Conservation (phyloP, 2,113 vertebrate species). For the Rhynchomys soricoides region DNA sequence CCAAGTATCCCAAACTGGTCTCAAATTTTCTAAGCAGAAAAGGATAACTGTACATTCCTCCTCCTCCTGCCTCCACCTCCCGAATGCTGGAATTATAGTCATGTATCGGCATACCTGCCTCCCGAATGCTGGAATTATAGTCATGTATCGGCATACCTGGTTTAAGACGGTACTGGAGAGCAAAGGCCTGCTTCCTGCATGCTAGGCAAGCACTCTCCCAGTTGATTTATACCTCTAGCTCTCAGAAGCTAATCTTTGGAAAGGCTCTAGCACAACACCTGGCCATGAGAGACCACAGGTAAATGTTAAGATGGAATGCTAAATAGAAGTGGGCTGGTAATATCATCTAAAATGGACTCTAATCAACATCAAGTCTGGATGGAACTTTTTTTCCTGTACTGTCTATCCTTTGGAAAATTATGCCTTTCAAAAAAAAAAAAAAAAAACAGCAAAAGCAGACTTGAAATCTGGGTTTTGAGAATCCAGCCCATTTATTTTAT, state of each 20-base stretch:
- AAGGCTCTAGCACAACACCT: not conserved
- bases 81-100: too few species aligned
- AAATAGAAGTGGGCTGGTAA: not conserved
- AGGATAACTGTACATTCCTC: not conserved
- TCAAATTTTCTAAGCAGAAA: not conserved
- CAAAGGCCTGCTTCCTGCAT: not conserved
- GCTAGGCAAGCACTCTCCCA: not conserved
- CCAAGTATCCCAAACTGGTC: not conserved
- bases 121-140: too few species aligned
- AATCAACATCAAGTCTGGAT: not conserved
- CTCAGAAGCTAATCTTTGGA: slow-evolving; percentile 21
- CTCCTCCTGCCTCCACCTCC: not conserved
- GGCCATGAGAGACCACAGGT: not conserved
- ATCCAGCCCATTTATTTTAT: slow-evolving; percentile 2
- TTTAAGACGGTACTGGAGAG: not conserved
- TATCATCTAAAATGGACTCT: not conserved
- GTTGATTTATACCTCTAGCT: not conserved
- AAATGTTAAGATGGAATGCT: slow-evolving; percentile 9
- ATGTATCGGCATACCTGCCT: not conserved
- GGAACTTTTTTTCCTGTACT: not conserved
- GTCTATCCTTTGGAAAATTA: not conserved
- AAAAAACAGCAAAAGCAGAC: not conserved
- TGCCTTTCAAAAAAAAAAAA: not conserved
- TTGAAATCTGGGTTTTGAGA: slow-evolving; percentile 35
- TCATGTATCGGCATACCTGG: not conserved